Evolutionary conservation across 2,888 invertebrate species (phyloP).

Genomic region (Noctua janthe): DNA sequence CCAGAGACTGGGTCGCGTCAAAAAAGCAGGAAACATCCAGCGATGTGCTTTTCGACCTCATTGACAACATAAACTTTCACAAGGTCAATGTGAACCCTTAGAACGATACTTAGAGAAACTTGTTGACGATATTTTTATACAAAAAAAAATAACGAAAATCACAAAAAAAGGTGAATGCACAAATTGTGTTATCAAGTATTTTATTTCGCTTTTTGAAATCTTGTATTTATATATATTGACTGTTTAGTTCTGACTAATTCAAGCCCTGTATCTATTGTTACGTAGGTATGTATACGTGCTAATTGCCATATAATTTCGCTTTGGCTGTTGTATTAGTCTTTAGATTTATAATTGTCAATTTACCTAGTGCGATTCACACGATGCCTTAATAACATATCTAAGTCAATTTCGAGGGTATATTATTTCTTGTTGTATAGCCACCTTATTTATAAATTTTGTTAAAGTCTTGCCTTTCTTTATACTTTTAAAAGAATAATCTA

Average conservation of each 20-base stretch:
- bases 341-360: conserved; percentile 84
- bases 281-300: conserved; percentile 78
- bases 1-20: conserved; percentile 86
- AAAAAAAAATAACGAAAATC: conserved; percentile 82
- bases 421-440: conserved; percentile 80
- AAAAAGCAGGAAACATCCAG: conserved; percentile 77
- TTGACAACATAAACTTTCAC: conserved; percentile 78
- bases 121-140: conserved; percentile 85
- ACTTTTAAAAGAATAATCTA: conserved; percentile 70
- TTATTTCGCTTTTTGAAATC: conserved; percentile 83
- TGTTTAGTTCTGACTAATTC: conserved; percentile 80
- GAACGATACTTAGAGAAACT: conserved; percentile 63
- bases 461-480: conserved; percentile 73
- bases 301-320: conserved; percentile 88
- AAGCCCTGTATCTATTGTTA: conserved; percentile 73
- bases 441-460: conserved; percentile 75
- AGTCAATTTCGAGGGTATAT: conserved; percentile 88
- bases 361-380: conserved; percentile 90
- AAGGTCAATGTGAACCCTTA: conserved; percentile 81
- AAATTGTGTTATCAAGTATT: conserved; percentile 81
- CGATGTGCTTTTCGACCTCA: conserved; percentile 80
- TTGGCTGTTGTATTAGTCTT: conserved; percentile 89
- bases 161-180: conserved; percentile 89
- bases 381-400: conserved; percentile 91
- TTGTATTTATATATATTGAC: conserved; percentile 89